Conservation (phyloP, 2,888 invertebrate genomes). For the Sarcophaga rosellei region DNA sequence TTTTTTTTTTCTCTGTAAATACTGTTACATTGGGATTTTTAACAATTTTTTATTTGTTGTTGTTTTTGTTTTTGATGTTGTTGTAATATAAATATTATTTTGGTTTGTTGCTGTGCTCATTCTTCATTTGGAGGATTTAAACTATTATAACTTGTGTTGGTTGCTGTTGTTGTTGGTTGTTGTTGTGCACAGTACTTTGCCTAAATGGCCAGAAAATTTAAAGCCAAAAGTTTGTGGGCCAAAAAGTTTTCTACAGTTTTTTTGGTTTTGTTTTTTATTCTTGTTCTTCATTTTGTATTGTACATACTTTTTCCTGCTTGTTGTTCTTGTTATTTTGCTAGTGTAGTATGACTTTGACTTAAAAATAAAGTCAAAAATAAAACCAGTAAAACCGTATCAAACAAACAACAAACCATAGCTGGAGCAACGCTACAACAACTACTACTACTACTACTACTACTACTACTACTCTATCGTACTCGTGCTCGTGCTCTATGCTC, state of each 20-base stretch:
- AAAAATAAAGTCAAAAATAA: slow-evolving; percentile 29
- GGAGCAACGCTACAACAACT: background rate
- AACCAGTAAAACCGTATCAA: slow-evolving; percentile 44
- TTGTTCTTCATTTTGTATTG: background rate
- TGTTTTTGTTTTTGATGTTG: background rate
- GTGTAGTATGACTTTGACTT: slow-evolving; percentile 55
- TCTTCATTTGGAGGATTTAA: slow-evolving; percentile 65
- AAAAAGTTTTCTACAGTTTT: slow-evolving; percentile 19
- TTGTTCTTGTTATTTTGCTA: slow-evolving; percentile 18
- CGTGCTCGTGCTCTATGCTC: background rate
- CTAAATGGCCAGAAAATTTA: slow-evolving; percentile 68
- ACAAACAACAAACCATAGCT: slow-evolving; percentile 23
- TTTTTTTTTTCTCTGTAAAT: background rate
- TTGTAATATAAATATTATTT: slow-evolving; percentile 35
- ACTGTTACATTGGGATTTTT: background rate
- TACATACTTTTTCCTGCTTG: background rate
- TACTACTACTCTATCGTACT: background rate
- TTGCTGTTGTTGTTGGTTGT: background rate
- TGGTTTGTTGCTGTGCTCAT: slow-evolving; percentile 32
- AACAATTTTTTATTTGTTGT: background rate
- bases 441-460: background rate
- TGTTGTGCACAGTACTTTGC: slow-evolving; percentile 57
- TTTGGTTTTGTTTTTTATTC: background rate
- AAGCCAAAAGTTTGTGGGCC: slow-evolving; percentile 65
- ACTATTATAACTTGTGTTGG: slow-evolving; percentile 63